Base-by-base conservation (phyloP, 1,140 invertebrate genomes). In the Fragariocoptes setiger region DNA sequence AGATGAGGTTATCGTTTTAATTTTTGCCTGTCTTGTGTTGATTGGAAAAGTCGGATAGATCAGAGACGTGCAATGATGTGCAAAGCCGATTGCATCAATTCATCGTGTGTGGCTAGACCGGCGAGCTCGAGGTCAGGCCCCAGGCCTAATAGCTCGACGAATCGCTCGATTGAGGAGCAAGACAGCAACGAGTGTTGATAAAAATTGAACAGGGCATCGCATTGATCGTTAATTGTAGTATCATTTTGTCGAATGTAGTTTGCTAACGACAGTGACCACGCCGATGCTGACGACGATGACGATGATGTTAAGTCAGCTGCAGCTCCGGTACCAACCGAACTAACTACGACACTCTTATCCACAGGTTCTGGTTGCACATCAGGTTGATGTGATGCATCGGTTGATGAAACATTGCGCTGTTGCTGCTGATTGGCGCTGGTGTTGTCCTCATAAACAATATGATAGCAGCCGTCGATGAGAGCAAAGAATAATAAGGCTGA, bases 191-290 rank as follows among this genome's bases (percentile, higher is more conserved):
- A 80, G 48, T 85, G 75, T 46, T 78, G 74, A 50, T 86, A 79
- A 3, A 66, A 64, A 13, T 66, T 61, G 37, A 94, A 65, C 35
- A 83, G 65, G 42, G 67, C 67, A 54, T 86, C 79, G 15, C 77
- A 79, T 21, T 70, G 69, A 57, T 90, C 86, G 12, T 83, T 60
- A 53, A 90, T 63, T 12, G 66, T 62, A 56, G 82, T 77, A 61
- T 94, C 88, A 61, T 85, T 88, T 52, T 80, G 72, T 3, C 86
- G 68, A 50, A 94, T 80, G 53, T 77, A 88, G 53, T 86, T 79
- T 19, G 83, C 85, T 42, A 94, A 60, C 44, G 71, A 68, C 3
- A 70, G 65, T 3, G 79, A 69, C 85, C 85, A 94, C 46, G 76
- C 71, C 41, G 75, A 35, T 31, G 25, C 40, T 3, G 31, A 19